Conservation (phyloP, 1,140 invertebrate species). For the Listronotus bonariensis region DNA sequence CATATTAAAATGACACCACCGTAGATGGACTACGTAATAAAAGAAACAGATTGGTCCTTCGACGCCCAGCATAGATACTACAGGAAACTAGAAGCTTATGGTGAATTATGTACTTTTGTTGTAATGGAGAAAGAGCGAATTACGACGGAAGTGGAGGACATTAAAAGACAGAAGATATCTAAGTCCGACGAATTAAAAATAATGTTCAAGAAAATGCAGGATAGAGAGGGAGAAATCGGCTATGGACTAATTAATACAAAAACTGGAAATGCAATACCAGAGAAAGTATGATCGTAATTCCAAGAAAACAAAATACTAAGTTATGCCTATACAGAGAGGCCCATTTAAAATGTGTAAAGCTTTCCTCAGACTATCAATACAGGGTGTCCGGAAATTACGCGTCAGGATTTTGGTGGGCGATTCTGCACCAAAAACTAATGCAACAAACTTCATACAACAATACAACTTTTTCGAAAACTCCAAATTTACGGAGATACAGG, state of each 20-base stretch:
- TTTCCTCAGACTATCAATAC: too few relatives aligned
- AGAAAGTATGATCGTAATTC: constrained; percentile 22
- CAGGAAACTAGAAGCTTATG: constrained; percentile 42
- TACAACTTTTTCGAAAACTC: too few relatives aligned
- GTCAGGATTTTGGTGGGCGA: too few relatives aligned
- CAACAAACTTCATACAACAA: too few relatives aligned
- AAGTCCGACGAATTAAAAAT: neutral
- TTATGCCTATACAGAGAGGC: too few relatives aligned
- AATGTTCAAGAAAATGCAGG: constrained; percentile 29
- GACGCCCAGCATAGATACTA: constrained; percentile 43
- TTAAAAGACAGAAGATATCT: constrained; percentile 32
- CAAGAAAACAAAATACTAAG: too few relatives aligned
- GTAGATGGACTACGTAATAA: constrained; percentile 46
- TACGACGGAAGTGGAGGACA: constrained; percentile 34
- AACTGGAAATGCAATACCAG: constrained; percentile 29
- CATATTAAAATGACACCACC: neutral
- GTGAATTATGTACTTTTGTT: constrained; percentile 33
- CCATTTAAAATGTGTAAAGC: too few relatives aligned
- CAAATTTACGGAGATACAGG: too few relatives aligned
- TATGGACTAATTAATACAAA: constrained; percentile 32
- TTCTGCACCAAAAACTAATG: too few relatives aligned
- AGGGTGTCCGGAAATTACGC: too few relatives aligned
- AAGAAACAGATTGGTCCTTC: constrained; percentile 41
- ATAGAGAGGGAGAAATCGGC: constrained; percentile 19
- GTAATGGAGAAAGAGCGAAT: constrained; percentile 24